A percentile compares a stretch with the other conserved stretches of the same genome.
phyloP scores from a whole-genome alignment of 2,888 invertebrate species.

The Dusona sp. region DNA sequence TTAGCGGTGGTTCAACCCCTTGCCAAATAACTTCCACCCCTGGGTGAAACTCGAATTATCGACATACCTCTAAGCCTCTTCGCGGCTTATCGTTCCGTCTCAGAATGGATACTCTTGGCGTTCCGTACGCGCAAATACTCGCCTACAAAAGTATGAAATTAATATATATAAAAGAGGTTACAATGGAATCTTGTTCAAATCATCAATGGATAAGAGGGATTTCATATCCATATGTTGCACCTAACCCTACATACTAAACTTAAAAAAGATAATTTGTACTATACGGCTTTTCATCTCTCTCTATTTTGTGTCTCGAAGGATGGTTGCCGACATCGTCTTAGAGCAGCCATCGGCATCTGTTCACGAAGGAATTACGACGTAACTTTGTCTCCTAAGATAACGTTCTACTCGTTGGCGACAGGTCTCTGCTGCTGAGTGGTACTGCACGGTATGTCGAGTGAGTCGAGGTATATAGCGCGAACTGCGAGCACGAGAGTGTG shows the following conservation, averaged over 20 bases:
- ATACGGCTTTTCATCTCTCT: slow-evolving; percentile 36
- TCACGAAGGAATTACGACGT: slow-evolving; percentile 84
- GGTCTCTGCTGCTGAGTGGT: slow-evolving; percentile 79
- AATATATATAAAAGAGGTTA: background rate
- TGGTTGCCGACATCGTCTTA: slow-evolving; percentile 77
- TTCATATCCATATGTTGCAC: slow-evolving; percentile 12
- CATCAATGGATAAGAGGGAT: slow-evolving; percentile 16
- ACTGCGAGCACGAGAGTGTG: slow-evolving; percentile 79
- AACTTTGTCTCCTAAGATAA: slow-evolving; percentile 84
- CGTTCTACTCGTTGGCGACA: slow-evolving; percentile 75
- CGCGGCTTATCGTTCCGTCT: slow-evolving; percentile 60
- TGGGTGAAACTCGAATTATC: slow-evolving; percentile 69
- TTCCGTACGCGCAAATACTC: slow-evolving; percentile 7
- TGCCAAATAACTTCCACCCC: slow-evolving; percentile 72
- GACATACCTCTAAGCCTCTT: slow-evolving; percentile 66
- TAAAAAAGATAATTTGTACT: background rate
- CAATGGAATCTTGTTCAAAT: background rate
- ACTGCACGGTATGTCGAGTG: slow-evolving; percentile 68
- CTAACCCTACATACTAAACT: background rate
- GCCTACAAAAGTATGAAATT: slow-evolving; percentile 23
- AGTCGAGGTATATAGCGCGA: slow-evolving; percentile 66
- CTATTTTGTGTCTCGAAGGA: slow-evolving; percentile 54
- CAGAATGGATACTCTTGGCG: slow-evolving; percentile 29
- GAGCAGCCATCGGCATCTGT: slow-evolving; percentile 83
- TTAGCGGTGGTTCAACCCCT: slow-evolving; percentile 80